Conservation (phyloP, 1,140 invertebrate species). For the Ceratina japonica region DNA sequence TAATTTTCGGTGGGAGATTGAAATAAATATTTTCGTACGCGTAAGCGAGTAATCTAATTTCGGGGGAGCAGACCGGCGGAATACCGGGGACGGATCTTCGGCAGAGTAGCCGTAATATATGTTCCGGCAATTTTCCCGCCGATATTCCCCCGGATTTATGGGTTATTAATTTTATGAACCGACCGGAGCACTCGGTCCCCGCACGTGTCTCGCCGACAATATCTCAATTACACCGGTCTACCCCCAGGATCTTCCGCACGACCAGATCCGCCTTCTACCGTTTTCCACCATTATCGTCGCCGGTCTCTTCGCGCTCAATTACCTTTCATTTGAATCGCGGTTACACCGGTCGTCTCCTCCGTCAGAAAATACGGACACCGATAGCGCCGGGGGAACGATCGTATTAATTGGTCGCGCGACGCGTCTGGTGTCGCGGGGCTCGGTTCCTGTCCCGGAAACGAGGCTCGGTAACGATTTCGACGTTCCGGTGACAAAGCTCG, state of each 20-base stretch:
- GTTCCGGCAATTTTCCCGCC: constrained; percentile 60
- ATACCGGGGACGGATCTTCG: not conserved
- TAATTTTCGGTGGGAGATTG: too few relatives aligned
- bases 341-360: not conserved
- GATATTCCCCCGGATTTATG: constrained; percentile 62
- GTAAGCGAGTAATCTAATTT: not conserved
- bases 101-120: constrained; percentile 35
- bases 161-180: constrained; percentile 69
- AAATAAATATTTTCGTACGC: too few relatives aligned
- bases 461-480: not conserved
- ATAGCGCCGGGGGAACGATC: not conserved
- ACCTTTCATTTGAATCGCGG: constrained; percentile 16
- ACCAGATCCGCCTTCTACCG: constrained; percentile 19
- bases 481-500: not conserved
- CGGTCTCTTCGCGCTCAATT: constrained; percentile 43
- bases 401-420: not conserved
- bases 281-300: constrained; percentile 25
- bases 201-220: constrained; percentile 53
- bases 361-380: not conserved
- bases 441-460: too few relatives aligned
- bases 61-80: not conserved
- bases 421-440: too few relatives aligned
- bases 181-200: not conserved
- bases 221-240: constrained; percentile 55
- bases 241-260: constrained; percentile 29